Evolutionary conservation across 1,140 invertebrate genomes (phyloP).

Genomic region (Marisa cornuarietis): DNA sequence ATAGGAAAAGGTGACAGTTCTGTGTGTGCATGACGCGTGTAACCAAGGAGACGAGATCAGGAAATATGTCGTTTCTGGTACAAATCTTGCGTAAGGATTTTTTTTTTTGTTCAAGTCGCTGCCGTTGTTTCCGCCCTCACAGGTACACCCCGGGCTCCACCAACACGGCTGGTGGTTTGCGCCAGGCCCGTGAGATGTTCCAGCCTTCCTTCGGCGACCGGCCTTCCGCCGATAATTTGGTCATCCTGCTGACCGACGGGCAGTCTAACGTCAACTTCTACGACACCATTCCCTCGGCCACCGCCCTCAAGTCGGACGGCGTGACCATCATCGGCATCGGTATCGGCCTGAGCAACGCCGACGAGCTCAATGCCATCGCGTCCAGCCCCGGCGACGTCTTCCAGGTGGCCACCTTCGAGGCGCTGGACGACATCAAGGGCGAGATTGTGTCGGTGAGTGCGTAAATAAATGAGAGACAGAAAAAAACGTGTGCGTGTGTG

Average conservation of each 20-base stretch:
- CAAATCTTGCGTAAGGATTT: no score
- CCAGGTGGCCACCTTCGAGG: constrained; percentile 28
- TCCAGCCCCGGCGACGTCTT: constrained; percentile 42
- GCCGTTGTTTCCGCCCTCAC: neutral
- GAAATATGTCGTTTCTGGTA: no score
- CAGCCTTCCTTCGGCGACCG: constrained; percentile 46
- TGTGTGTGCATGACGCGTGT: no score
- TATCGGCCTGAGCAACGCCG: constrained; percentile 41
- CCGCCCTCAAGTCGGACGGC: constrained; percentile 43
- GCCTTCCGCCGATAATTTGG: constrained; percentile 48
- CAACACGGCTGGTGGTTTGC: constrained; percentile 55
- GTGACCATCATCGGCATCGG: constrained; percentile 50
- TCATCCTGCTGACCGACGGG: constrained; percentile 58
- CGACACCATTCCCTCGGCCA: constrained; percentile 52
- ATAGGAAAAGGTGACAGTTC: no score
- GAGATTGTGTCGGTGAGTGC: constrained; percentile 12
- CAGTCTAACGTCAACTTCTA: constrained; percentile 54
- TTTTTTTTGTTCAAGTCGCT: neutral
- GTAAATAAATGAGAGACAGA: no score
- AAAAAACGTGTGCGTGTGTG: no score
- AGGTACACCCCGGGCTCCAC: constrained; percentile 54
- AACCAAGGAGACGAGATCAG: no score
- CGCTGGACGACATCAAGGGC: constrained; percentile 10
- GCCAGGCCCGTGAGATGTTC: constrained; percentile 39
- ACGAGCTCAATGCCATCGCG: constrained; percentile 49